Evolutionary conservation across 2,113 vertebrate genomes (phyloP).

Genomic region (Poeciliopsis retropinna): DNA sequence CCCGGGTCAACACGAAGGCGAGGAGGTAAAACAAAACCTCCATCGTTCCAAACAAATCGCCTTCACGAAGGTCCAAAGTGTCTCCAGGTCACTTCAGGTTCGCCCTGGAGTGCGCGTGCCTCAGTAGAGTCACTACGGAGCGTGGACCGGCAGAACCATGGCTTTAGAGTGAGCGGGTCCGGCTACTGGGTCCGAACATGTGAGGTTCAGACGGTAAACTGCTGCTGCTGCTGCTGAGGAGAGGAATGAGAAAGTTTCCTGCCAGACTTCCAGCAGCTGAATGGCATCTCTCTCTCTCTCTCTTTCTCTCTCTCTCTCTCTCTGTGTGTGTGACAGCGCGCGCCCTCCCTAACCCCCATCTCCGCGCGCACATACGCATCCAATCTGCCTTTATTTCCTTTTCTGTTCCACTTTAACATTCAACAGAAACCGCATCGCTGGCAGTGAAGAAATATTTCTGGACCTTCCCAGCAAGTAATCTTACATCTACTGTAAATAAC

Average conservation of each 20-base stretch:
- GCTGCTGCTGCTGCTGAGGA: constrained; percentile 6
- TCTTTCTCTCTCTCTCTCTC: neutral
- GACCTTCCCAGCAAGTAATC: neutral
- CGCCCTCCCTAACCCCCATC: constrained; percentile 10
- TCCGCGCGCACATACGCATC: neutral
- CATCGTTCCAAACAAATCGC: constrained; percentile 53
- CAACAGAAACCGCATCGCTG: constrained; percentile 2
- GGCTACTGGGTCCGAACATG: constrained; percentile 36
- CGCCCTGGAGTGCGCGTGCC: neutral
- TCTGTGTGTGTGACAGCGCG: neutral
- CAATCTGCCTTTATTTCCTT: neutral
- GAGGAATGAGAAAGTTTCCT: constrained; percentile 51
- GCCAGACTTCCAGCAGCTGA: constrained; percentile 37
- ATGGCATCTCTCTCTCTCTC: constrained; percentile 25
- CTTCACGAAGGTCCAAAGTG: constrained; percentile 24
- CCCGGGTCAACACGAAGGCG: constrained; percentile 33
- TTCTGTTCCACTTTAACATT: constrained; percentile 19
- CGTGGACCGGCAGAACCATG: constrained; percentile 14
- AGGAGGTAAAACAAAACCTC: constrained; percentile 60
- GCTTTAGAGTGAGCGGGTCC: constrained; percentile 19
- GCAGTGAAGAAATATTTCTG: neutral
- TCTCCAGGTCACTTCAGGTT: neutral
- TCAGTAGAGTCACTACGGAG: constrained; percentile 10
- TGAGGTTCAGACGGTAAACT: constrained; percentile 27
- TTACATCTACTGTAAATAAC: constrained; percentile 1